Evolutionary conservation across 2,888 invertebrate species (phyloP), one percentile per base, ranked within the genome.

Genomic region (Mycalesis mineus): DNA sequence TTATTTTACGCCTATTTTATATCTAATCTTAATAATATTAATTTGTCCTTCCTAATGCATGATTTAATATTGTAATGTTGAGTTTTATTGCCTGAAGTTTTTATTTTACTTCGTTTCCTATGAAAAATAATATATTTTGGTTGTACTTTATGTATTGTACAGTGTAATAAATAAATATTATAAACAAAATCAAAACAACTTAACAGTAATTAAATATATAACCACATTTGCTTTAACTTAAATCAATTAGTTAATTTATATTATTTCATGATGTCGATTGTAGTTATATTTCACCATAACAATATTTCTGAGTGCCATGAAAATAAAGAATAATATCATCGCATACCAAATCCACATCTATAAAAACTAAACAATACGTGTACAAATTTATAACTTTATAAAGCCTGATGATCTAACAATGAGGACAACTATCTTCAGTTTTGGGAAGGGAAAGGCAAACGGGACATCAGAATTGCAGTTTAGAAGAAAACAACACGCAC

Each of bases 401-500:
- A 39, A 50, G 29, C 28, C 11, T 29, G 9, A 50, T 50, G 39
- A 14, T 50, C 22, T 40, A 39, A 50, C 14, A 50, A 28, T 29
- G 33, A 47, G 45, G 8, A 45, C 45, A 14, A 11, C 15, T 45
- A 47, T 33, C 33, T 33, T 47, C 15, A 47, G 33, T 40, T 40
- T 40, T 2, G 7, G 28, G 37, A 22, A 5, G 28, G 39, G 40
- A 40, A 50, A 50, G 37, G 39, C 39, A 50, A 50, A 40, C 14
- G 15, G 29, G 40, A 29, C 40, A 29, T 22, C 14, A 50, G 29
- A 40, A 29, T 39, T 29, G 29, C 39, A 50, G 28, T 39, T 50
- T 40, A 50, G 50, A 50, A 50, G 50, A 50, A 49, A 50, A 50
- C 39, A 40, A 50, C 50, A 50, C 50, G 28, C 29, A 50, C 40